A percentile compares a stretch with the other conserved stretches of the same genome.
These are phyloP conservation scores for Eubucco bourcierii DNA, from an alignment of 2,113 vertebrate genomes.

Conservation along the genomic window DNA sequence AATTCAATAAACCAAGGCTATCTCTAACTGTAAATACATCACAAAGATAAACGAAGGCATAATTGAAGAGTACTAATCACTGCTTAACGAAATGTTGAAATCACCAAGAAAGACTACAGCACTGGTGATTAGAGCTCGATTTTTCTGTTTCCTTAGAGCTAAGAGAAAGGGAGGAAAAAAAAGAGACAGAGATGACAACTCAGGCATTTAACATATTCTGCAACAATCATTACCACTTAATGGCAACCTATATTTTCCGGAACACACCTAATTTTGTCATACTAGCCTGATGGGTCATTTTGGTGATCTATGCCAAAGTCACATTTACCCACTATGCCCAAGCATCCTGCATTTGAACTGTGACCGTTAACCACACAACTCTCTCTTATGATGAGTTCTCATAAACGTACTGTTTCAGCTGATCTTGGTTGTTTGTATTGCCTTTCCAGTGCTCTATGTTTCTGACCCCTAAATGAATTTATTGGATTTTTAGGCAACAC, in stretches of 20 bases:
- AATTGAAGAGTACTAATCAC: conserved; percentile 71
- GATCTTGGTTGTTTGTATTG: conserved; percentile 8
- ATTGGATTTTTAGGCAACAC: conserved; percentile 2
- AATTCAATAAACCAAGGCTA: conserved; percentile 68
- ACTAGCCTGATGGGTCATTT: neutral
- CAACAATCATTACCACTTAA: neutral
- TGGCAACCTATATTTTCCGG: neutral
- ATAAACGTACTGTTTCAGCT: neutral
- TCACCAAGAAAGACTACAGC: neutral
- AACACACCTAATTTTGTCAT: conserved; percentile 13
- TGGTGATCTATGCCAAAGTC: neutral
- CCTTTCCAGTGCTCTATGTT: neutral
- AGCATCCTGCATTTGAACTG: neutral
- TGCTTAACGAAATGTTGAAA: conserved; percentile 69
- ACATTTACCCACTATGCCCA: neutral
- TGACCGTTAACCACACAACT: neutral
- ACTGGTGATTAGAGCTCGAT: neutral
- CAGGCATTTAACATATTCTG: neutral
- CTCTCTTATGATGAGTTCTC: neutral
- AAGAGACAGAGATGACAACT: neutral
- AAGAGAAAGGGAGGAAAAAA: neutral
- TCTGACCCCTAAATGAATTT: conserved; percentile 18
- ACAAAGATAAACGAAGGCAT: conserved; percentile 71
- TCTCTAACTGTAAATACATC: conserved; percentile 60
- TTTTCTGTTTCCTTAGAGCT: neutral